Conservation (phyloP, 2,888 invertebrate genomes). For the Lithophane leautieri region DNA sequence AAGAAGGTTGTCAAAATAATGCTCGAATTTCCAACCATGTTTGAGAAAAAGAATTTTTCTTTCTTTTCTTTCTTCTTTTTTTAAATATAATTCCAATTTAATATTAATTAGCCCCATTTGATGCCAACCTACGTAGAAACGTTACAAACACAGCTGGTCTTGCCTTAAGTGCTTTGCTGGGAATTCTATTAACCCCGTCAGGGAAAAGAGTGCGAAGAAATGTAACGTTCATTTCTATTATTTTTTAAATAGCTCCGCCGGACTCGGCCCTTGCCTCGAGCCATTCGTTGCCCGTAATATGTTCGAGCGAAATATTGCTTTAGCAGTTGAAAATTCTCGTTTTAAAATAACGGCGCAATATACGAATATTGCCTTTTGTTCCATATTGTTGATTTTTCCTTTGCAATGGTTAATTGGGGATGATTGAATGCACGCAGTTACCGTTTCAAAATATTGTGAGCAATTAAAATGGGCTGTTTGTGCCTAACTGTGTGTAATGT, state of each 20-base stretch:
- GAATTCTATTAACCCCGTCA: conserved; percentile 49
- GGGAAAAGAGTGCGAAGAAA: conserved; percentile 44
- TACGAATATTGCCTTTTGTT: conserved; percentile 52
- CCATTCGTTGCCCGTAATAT: conserved; percentile 37
- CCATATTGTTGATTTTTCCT: conserved; percentile 46
- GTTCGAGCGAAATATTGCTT: conserved; percentile 52
- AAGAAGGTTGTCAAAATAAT: no score
- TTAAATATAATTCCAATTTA: neutral
- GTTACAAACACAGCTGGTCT: conserved; percentile 20
- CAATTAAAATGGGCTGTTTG: conserved; percentile 48
- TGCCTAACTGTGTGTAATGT: conserved; percentile 42
- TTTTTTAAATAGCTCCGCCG: conserved; percentile 47
- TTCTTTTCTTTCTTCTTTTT: no score
- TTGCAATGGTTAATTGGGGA: conserved; percentile 51
- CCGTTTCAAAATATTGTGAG: conserved; percentile 42
- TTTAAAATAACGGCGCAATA: conserved; percentile 37
- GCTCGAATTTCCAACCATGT: no score
- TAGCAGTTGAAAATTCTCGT: conserved; percentile 40
- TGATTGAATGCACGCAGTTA: conserved; percentile 55
- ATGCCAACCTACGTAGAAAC: neutral
- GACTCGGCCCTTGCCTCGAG: conserved; percentile 22
- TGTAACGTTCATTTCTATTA: conserved; percentile 44
- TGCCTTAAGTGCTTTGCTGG: conserved; percentile 24
- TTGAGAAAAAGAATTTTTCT: no score
- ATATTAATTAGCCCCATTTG: conserved; percentile 6